Evolutionary conservation across 2,888 invertebrate genomes (phyloP).

Genomic region (Blastobasis adustella): DNA sequence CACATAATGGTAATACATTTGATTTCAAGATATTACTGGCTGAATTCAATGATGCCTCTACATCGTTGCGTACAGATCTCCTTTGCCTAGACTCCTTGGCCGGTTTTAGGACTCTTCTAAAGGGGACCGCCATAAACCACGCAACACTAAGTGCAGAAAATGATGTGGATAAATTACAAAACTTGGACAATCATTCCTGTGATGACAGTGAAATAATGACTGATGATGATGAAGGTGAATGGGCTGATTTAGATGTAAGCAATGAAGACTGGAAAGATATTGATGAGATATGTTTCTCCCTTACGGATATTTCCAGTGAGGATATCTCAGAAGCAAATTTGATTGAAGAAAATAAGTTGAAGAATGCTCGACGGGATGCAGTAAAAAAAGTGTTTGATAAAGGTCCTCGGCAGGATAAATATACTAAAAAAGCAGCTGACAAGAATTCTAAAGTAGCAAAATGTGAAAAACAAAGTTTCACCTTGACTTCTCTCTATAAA

Average conservation of each 20-base stretch:
- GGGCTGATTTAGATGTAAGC: conserved; percentile 44
- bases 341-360: too few relatives aligned
- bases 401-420: too few relatives aligned
- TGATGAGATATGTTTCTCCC: conserved; percentile 33
- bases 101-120: conserved; percentile 72
- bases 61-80: conserved; percentile 63
- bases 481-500: conserved; percentile 70
- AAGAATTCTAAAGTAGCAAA: not conserved
- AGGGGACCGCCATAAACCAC: conserved; percentile 16
- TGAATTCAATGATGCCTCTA: conserved; percentile 65
- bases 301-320: conserved; percentile 29
- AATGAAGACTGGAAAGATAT: conserved; percentile 44
- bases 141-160: not conserved
- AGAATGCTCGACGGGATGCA: too few relatives aligned
- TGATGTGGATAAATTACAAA: too few relatives aligned
- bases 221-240: conserved; percentile 44
- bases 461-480: conserved; percentile 41
- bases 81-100: conserved; percentile 80
- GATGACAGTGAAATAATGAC: conserved; percentile 27
- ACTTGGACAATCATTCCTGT: not conserved
- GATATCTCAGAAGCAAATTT: conserved; percentile 2
- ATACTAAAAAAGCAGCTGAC: too few relatives aligned
- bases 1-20: conserved; percentile 87
- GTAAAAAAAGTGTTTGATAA: too few relatives aligned
- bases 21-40: conserved; percentile 85